Evolutionary conservation across 2,888 invertebrate genomes (phyloP), one percentile per base, ranked within the genome.

Genomic region (Parelbella ahira): DNA sequence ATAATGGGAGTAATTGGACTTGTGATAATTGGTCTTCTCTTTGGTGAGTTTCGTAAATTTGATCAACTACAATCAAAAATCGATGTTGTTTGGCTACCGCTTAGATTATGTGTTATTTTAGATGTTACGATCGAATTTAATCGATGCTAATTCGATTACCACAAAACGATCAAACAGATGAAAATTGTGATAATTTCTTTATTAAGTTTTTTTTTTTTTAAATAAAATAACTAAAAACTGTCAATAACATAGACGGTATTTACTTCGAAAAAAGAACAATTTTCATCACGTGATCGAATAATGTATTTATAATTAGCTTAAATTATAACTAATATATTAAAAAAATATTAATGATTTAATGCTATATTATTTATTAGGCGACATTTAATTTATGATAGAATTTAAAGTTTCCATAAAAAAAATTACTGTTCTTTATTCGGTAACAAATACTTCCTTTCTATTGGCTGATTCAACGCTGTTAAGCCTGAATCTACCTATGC

Each of bases 1-100:
- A 94, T 96, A 63, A 93, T 95, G 90, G 96, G 95, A 46, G 91
- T 94, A 45, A 95, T 96, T 74, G 94, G 93, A 48, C 89, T 94
- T 62, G 90, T 94, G 55, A 92, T 95, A 77, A 89, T 96, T 66
- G 94, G 93, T 63, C 93, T 97, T 68, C 93, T 97, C 69, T 94
- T 96, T 78, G 94, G 97, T 96, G 90, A 94, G 94, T 89, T 30
- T 44, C 37, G 7, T 15, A 33, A 37, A 12, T 23, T 34, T 37
- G 24, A 20, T 15, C 8, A 28, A 27, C n/a, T 24, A 18, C 10
- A 34, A 29, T 27, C 10, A 30, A 48, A 47, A 12, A 37, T 54
- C 37, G 46, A 50, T 60, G 64, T 62, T 64, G 57, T 60, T 45
- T 56, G 33, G 45, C 30, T 50, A 43, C 37, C 20, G 47, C 37